Percentiles rank a stretch among this genome's conserved stretches.
These are phyloP conservation scores for Nematolebias whitei DNA, from an alignment of 2,113 vertebrate species.

Conservation along the genomic window DNA sequence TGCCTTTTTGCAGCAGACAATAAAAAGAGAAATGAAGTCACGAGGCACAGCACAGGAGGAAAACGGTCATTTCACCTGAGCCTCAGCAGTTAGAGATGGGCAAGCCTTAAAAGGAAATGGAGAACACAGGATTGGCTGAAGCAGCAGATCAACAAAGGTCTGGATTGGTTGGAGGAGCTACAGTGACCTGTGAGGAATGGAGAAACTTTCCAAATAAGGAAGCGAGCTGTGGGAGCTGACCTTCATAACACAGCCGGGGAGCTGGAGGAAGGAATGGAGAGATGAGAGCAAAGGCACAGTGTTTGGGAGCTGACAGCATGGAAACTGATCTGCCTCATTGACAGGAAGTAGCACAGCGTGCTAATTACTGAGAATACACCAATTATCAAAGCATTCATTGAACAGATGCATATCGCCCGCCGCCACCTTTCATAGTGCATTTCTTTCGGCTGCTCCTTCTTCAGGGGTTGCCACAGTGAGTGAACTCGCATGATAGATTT, in stretches of 20 bases:
- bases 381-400: background rate
- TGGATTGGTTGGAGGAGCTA: constrained; percentile 80
- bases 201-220: constrained; percentile 94
- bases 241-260: constrained; percentile 82
- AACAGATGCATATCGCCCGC: too few species aligned
- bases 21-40: constrained; percentile 42
- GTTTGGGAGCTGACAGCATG: constrained; percentile 69
- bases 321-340: constrained; percentile 63
- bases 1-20: background rate
- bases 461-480: too few species aligned
- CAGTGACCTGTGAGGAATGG: constrained; percentile 86
- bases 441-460: too few species aligned
- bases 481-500: too few species aligned
- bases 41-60: constrained; percentile 40
- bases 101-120: constrained; percentile 92
- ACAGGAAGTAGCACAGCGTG: constrained; percentile 46
- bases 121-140: constrained; percentile 78
- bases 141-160: constrained; percentile 69
- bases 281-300: constrained; percentile 20
- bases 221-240: constrained; percentile 76
- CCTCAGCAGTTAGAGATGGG: constrained; percentile 73
- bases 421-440: too few species aligned
- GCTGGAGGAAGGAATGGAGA: constrained; percentile 22
- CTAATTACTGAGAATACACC: constrained; percentile 52
- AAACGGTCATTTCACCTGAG: constrained; percentile 61